Conservation (phyloP, 2,113 vertebrate species). For the Tinamus guttatus region DNA sequence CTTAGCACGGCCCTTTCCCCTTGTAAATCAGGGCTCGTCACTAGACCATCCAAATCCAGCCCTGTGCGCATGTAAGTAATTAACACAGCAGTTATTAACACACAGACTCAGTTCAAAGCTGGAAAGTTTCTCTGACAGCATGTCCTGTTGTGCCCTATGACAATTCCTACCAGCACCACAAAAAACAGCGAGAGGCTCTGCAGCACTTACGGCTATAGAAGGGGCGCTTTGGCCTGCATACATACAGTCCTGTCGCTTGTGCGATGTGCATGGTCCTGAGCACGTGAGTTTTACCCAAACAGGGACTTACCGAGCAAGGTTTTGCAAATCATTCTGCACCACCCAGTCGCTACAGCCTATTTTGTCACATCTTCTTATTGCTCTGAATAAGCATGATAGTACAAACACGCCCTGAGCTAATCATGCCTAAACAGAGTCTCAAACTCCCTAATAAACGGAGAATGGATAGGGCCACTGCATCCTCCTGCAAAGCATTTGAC, state of each 20-base stretch:
- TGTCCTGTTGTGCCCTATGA: neutral
- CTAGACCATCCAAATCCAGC: neutral
- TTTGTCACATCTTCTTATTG: neutral
- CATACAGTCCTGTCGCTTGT: neutral
- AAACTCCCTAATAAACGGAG: neutral
- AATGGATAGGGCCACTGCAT: neutral
- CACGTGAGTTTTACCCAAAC: neutral
- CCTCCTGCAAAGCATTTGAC: constrained; percentile 9
- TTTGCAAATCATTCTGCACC: neutral
- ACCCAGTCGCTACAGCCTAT: neutral
- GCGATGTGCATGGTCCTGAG: neutral
- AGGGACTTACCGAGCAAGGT: neutral
- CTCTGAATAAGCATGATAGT: neutral
- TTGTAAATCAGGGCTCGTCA: constrained; percentile 37
- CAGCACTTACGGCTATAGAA: neutral
- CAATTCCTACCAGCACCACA: rapidly evolving
- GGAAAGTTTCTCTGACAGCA: neutral
- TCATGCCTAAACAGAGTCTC: neutral
- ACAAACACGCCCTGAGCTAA: neutral
- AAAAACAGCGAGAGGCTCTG: neutral
- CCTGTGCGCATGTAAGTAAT: constrained; percentile 22
- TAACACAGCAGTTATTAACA: constrained; percentile 57
- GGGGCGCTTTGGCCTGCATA: neutral
- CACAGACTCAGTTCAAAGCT: constrained; percentile 53
- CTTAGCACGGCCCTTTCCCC: constrained; percentile 29